Evolutionary conservation across 1,140 invertebrate species (phyloP), one percentile per base, ranked within the genome.

Genomic region (Pemphigus obesinymphae): DNA sequence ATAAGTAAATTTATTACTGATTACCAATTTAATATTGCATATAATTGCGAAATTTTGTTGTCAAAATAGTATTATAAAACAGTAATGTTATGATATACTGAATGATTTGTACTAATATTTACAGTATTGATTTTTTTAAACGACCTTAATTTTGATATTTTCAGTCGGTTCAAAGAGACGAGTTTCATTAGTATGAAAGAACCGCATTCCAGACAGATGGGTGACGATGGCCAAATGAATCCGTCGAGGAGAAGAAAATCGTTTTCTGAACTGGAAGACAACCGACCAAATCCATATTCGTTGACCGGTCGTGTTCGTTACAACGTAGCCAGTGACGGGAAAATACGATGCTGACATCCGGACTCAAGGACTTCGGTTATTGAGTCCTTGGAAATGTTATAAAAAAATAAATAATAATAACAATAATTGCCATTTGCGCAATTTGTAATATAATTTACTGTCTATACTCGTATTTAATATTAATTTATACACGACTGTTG

Each of bases 101-200:
- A n/a, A n/a, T n/a, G n/a, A n/a, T n/a, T n/a, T n/a, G n/a, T n/a
- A n/a, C n/a, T n/a, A n/a, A n/a, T n/a, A n/a, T n/a, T n/a, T n/a
- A n/a, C n/a, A n/a, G n/a, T n/a, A n/a, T n/a, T n/a, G n/a, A n/a
- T n/a, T n/a, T n/a, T n/a, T n/a, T n/a, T n/a, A n/a, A n/a, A n/a
- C n/a, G n/a, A n/a, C n/a, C n/a, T n/a, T n/a, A n/a, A n/a, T 53
- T n/a, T 53, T 53, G 3, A n/a, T 8, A 13, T 43, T 63, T 61
- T 8, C 53, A 80, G 76, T 61, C 26, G 76, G 15, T 80, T 80
- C 37, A 80, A 80, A 43, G 76, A 80, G 37, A 80, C 76, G 37
- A 80, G 76, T 80, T 80, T 80, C 76, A 80, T 61, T 2, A 80
- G 76, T 37, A 80, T 80, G 76, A 80, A 80, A 31, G 76, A 80